Base-by-base conservation (phyloP, 2,113 vertebrate species). In the Xiphophorus maculatus region DNA sequence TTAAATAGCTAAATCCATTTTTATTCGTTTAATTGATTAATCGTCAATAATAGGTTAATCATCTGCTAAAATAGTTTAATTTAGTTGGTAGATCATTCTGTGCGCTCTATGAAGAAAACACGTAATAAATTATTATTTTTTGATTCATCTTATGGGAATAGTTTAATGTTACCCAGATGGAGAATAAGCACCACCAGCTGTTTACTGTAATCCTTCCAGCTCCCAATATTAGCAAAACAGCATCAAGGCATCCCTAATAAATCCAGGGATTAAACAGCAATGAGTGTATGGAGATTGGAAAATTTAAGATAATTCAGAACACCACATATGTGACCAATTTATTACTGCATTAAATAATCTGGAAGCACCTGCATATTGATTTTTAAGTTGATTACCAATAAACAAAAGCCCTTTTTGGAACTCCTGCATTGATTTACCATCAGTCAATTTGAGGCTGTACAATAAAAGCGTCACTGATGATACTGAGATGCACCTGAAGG, bases 401-500 rank as follows among this genome's bases (percentile, higher is more conserved):
- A 17, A 17, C 44, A 19, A 48, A 42, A 19, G 5, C 17, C 11
- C 42, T 15, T 51, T 51, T 51, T 51, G 71, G 25, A 28, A 28
- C 27, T 42, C 58, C 77, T 75, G 77, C 70, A 29, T 54, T 54
- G 65, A 65, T 8, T 76, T 33, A 75, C 60, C 66, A 62, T 66
- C 80, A 81, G 71, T 73, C 66, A 62, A 73, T 58, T 1, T 32
- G 30, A 51, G 69, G 82, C 73, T 10, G 32, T 28, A 28, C 66
- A 76, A 84, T 74, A 71, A 71, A 19, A 74, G 78, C 74, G 11
- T 12, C 17, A 15, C 58, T 40, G 69, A 79, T 73, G 64, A 67
- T 75, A 84, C 89, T 81, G 80, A 84, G 73, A 64, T 14, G 22
- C 0, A 62, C 80, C 80, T 62, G 9, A 54, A 87, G 84, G 83